Evolutionary conservation across 1,140 invertebrate genomes (phyloP).

Genomic region (Archivesica marissinica): DNA sequence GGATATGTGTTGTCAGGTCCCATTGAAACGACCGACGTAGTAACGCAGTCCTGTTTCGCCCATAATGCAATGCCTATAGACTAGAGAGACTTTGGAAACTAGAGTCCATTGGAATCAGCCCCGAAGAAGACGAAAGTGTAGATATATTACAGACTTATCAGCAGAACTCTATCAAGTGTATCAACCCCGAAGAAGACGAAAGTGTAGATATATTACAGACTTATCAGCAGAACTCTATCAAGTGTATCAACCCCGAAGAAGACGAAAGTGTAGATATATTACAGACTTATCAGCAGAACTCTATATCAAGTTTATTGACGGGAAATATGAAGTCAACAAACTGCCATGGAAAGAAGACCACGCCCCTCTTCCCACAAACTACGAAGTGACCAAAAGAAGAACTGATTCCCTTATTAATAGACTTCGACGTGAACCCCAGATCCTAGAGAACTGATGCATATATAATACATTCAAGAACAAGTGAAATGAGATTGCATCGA

Average conservation of each 20-base stretch:
- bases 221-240: too few species aligned
- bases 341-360: constrained; percentile 34
- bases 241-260: too few species aligned
- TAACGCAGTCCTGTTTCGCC: too few species aligned
- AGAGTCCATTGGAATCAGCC: constrained; percentile 14
- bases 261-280: not conserved
- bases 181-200: too few species aligned
- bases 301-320: constrained; percentile 15
- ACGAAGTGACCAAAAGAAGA: not conserved
- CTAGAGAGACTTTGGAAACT: constrained; percentile 28
- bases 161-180: too few species aligned
- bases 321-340: constrained; percentile 11
- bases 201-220: too few species aligned
- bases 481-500: not conserved
- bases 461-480: not conserved
- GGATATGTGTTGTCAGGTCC: too few species aligned
- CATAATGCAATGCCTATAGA: not conserved
- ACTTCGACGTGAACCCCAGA: not conserved
- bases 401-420: not conserved
- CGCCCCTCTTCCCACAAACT: constrained; percentile 21
- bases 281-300: not conserved
- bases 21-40: too few species aligned
- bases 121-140: constrained; percentile 16
- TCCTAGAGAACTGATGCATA: constrained; percentile 27
- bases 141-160: too few species aligned